These are phyloP conservation scores for Amphiura filiformis DNA, from an alignment of 35 echinoderm and acorn worm genomes.

Conservation along the genomic window DNA sequence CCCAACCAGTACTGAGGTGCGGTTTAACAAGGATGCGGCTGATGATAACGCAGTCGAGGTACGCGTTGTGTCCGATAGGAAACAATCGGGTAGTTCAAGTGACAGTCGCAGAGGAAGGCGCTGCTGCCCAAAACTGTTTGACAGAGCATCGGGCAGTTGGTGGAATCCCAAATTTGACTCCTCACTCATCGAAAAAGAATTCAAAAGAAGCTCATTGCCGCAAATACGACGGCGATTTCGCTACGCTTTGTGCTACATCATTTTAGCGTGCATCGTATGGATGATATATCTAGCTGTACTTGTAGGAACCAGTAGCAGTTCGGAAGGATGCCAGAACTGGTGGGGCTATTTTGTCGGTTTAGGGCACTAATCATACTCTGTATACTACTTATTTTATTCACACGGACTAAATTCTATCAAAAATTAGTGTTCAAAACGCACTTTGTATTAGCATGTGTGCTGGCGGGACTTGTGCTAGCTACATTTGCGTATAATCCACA, in stretches of 20 bases:
- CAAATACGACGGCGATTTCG: conserved; percentile 82
- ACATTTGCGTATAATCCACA: conserved; percentile 62
- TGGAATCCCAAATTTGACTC: conserved; percentile 96
- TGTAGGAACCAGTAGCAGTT: background rate
- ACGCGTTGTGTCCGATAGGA: conserved; percentile 29
- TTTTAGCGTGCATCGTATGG: conserved; percentile 74
- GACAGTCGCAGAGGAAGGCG: conserved; percentile 46
- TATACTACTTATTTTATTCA: conserved; percentile 59
- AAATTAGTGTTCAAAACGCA: conserved; percentile 44
- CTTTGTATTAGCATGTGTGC: conserved; percentile 53
- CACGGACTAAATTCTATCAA: conserved; percentile 64
- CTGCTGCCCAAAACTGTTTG: conserved; percentile 87
- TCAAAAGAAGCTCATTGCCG: conserved; percentile 64
- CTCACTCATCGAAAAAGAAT: conserved; percentile 79
- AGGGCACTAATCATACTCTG: conserved; percentile 65
- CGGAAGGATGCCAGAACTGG: background rate
- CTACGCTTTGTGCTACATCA: conserved; percentile 70
- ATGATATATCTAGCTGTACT: conserved; percentile 75
- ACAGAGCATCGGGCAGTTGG: conserved; percentile 92
- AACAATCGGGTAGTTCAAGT: conserved; percentile 61
- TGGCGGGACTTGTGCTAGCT: conserved; percentile 59
- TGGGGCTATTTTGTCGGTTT: conserved; percentile 58
- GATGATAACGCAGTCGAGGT: conserved; percentile 77
- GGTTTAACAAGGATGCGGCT: conserved; percentile 40
- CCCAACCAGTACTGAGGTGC: background rate